Percentiles rank a stretch among this genome's conserved stretches.
These are phyloP conservation scores for Echinarachnius parma DNA, from an alignment of 53 echinoderm and acorn worm genomes.

Conservation along the genomic window DNA sequence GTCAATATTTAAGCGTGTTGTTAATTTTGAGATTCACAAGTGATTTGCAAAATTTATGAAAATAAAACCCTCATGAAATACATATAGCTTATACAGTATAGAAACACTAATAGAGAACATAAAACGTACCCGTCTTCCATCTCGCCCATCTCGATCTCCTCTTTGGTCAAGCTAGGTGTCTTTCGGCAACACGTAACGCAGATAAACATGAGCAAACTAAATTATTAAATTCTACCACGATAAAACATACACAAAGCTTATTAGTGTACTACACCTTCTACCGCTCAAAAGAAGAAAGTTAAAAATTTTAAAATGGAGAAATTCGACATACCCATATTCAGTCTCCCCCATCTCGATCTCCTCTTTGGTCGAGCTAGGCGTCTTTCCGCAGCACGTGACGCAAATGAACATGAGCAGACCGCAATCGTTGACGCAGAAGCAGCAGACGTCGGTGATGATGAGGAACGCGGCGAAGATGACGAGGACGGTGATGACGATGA, in stretches of 20 bases:
- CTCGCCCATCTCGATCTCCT: conserved; percentile 24
- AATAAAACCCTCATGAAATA: no score
- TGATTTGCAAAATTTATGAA: no score
- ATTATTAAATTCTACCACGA: no score
- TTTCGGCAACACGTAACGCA: conserved; percentile 91
- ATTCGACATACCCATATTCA: conserved; percentile 15
- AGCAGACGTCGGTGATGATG: conserved; percentile 72
- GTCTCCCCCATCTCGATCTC: conserved; percentile 19
- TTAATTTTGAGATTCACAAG: no score
- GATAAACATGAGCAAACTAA: conserved; percentile 82
- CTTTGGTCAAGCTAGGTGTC: conserved; percentile 19
- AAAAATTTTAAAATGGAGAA: no score
- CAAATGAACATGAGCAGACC: conserved; percentile 89
- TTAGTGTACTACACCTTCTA: no score
- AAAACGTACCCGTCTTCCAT: conserved; percentile 11
- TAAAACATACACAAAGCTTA: no score
- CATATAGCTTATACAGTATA: no score
- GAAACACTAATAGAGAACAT: no score
- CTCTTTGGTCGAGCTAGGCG: conserved; percentile 21
- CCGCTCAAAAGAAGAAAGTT: no score
- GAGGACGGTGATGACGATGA: conserved; percentile 72
- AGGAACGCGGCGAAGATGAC: conserved; percentile 70
- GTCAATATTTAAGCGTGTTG: no score
- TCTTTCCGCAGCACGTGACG: conserved; percentile 85
- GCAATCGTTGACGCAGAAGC: conserved; percentile 79